phyloP scores from a whole-genome alignment of 2,113 vertebrate species.

The Neoarius graeffei region DNA sequence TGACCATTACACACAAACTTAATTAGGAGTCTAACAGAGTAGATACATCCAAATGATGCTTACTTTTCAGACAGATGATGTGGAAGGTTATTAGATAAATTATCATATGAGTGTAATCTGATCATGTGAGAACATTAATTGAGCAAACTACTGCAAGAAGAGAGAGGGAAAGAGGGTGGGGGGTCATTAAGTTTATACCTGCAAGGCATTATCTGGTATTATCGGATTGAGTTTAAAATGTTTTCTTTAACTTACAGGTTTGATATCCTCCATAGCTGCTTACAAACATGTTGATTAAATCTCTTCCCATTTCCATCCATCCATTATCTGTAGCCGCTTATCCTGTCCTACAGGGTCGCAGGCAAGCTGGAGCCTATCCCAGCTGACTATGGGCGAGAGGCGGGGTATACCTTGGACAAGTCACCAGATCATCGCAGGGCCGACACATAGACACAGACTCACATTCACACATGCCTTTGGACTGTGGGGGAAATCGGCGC shows the following conservation, averaged over 20 bases:
- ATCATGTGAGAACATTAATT: conserved; percentile 6
- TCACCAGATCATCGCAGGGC: too few species aligned
- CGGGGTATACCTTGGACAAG: too few species aligned
- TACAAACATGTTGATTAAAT: not conserved
- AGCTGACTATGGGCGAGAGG: too few species aligned
- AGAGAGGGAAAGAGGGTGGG: not conserved
- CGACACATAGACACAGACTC: too few species aligned
- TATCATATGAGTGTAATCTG: conserved; percentile 52
- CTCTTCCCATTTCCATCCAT: not conserved
- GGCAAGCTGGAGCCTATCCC: too few species aligned
- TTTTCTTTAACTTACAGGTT: conserved; percentile 4
- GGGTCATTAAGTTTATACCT: conserved; percentile 9
- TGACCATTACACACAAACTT: conserved; percentile 70
- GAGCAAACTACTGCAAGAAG: not conserved
- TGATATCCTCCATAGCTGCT: not conserved
- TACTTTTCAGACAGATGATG: conserved; percentile 62
- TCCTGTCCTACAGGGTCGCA: too few species aligned
- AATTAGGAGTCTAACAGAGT: conserved; percentile 59
- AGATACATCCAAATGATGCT: conserved; percentile 58
- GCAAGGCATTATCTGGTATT: not conserved
- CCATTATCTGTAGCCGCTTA: too few species aligned
- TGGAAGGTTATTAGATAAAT: conserved; percentile 65
- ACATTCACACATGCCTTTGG: too few species aligned
- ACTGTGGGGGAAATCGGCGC: too few species aligned
- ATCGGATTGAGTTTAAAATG: not conserved